Evolutionary conservation across 2,113 vertebrate species (phyloP), one percentile per base, ranked within the genome.

Genomic region (Lepisosteus oculatus): DNA sequence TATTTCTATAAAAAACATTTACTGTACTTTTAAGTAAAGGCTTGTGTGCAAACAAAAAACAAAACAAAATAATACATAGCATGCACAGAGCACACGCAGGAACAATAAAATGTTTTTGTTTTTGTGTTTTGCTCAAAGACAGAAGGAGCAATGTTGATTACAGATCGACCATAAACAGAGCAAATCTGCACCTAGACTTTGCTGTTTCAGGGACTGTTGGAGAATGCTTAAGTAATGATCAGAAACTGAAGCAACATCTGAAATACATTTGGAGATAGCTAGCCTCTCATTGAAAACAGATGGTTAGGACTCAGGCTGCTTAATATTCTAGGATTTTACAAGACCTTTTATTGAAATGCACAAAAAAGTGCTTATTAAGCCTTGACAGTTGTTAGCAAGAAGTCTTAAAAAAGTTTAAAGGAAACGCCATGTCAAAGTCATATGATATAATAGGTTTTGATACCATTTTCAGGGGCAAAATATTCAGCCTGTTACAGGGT

Each of bases 271-370:
- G 47, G 56, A 17, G 11, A 41, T 67, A 68, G 43, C 15, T 43
- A 73, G 65, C 13, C 56, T 51, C n/a, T 73, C n/a, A 68, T 73
- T 62, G 43, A 47, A 73, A 62, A 66, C 65, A 73, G 57, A 62
- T 68, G 72, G 44, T 44, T 4, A 54, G 15, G 56, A 45, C 43
- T 11, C 17, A 44, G 15, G 47, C 17, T 73, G 65, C 65, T 73
- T 73, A 62, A 73, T 73, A 73, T 68, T 61, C 65, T 14, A 43
- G 43, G 57, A 73, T 61, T 14, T 73, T 73, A 62, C 47, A 29
- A 73, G 65, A 73, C 65, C 65, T 73, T 73, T 43, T 68, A 66
- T 62, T 62, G n/a, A 73, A 61, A 68, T 62, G 65, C 45, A 66
- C 65, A 61, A 62, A 68, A 67, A 73, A 54, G 56, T 43, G 44